Evolutionary conservation across 2,797 vertebrate genomes (phyloP).

Genomic region (Gobionotothen gibberifrons): DNA sequence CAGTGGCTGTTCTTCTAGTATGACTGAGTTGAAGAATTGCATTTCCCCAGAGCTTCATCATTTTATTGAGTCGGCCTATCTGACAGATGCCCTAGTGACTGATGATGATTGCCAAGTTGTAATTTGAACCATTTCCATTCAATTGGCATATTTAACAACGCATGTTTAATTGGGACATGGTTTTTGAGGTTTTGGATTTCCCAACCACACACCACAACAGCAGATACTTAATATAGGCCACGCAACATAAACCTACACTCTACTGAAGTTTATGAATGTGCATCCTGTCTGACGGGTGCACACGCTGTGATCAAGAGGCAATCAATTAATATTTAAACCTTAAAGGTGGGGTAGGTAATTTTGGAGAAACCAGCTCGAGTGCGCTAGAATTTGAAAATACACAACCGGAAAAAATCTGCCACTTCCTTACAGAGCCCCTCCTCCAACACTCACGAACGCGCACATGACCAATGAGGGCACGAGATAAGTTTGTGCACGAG

Average conservation of each 20-base stretch:
- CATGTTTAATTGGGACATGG: slow-evolving; percentile 12
- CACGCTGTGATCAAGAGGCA: neutral
- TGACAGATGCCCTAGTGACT: slow-evolving; percentile 61
- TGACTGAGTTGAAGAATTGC: slow-evolving; percentile 19
- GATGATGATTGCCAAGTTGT: slow-evolving; percentile 67
- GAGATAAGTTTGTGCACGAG: too few species aligned
- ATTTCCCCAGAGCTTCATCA: slow-evolving; percentile 47
- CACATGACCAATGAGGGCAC: too few species aligned
- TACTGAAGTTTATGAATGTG: too few species aligned
- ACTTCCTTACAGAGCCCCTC: too few species aligned
- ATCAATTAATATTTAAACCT: too few species aligned
- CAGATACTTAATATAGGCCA: neutral
- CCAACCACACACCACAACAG: neutral
- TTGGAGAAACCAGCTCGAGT: too few species aligned
- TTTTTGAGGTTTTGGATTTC: neutral
- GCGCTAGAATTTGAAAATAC: too few species aligned
- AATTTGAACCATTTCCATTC: slow-evolving; percentile 70
- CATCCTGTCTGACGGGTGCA: neutral
- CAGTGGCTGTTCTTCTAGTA: slow-evolving; percentile 1
- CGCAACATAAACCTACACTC: too few species aligned
- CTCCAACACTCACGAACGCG: too few species aligned
- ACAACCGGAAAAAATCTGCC: too few species aligned
- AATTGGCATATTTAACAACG: slow-evolving; percentile 41
- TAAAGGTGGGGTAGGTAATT: too few species aligned
- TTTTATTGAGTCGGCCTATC: slow-evolving; percentile 59